Percentiles rank a stretch among this genome's conserved stretches.
Conservation (phyloP, 30 jellyfish, hydroid and myxozoan species). For the Chrysaora quinquecirrha region DNA sequence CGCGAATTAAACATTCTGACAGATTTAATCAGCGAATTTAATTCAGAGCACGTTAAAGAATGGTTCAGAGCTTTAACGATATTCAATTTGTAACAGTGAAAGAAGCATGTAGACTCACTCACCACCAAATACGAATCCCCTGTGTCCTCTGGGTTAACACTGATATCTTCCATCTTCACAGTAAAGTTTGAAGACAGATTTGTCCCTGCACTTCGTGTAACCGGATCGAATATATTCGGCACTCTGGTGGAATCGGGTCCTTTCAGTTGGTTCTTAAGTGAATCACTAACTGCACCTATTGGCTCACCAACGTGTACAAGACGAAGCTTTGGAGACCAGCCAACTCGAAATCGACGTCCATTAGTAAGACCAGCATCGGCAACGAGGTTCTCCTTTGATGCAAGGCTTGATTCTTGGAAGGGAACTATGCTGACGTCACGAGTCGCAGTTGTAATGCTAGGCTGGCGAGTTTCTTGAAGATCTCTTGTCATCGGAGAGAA, state of each 20-base stretch:
- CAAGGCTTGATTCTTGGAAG: slow-evolving; percentile 10
- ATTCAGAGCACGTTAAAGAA: too few species aligned
- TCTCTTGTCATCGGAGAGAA: slow-evolving; percentile 18
- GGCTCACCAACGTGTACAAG: slow-evolving; percentile 70
- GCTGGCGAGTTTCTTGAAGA: slow-evolving; percentile 10
- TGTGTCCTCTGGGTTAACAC: slow-evolving; percentile 19
- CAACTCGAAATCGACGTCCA: slow-evolving; percentile 80
- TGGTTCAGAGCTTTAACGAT: too few species aligned
- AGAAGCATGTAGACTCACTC: background rate
- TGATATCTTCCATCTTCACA: slow-evolving; percentile 29
- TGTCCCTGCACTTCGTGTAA: background rate
- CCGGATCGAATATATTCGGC: slow-evolving; percentile 17
- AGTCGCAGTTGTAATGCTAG: slow-evolving; percentile 34
- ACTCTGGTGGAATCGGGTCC: background rate
- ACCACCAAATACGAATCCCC: slow-evolving; percentile 46
- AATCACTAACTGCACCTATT: slow-evolving; percentile 18
- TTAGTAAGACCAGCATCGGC: slow-evolving; percentile 88
- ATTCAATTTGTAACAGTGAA: too few species aligned
- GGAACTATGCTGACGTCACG: slow-evolving; percentile 40
- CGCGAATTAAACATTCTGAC: too few species aligned
- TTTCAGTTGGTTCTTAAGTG: background rate
- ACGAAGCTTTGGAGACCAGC: slow-evolving; percentile 79
- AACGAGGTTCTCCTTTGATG: slow-evolving; percentile 30
- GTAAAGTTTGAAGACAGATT: slow-evolving; percentile 10
- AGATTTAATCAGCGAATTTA: too few species aligned